phyloP scores from a whole-genome alignment of 2,888 invertebrate genomes.

The Eupithecia vulgata region DNA sequence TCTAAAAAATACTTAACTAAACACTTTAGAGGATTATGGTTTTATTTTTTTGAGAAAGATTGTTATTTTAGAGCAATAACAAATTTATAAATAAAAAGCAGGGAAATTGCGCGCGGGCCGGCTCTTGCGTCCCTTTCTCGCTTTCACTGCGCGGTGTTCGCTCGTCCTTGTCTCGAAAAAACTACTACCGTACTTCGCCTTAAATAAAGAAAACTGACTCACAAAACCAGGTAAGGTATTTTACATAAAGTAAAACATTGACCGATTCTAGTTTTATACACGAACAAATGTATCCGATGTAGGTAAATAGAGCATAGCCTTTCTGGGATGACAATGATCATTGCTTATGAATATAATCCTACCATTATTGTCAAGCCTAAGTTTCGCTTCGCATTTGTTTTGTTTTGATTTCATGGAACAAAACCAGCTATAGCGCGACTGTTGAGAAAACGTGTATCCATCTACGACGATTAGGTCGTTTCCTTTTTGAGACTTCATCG shows the following conservation, averaged over 20 bases:
- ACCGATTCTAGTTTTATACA: neutral
- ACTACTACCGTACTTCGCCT: no score
- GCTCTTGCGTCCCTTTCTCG: no score
- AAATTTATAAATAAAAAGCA: no score
- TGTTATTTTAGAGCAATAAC: no score
- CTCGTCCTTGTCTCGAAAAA: no score
- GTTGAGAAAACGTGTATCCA: neutral
- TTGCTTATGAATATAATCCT: neutral
- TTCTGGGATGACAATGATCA: neutral
- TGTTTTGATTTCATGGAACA: slow-evolving; percentile 41
- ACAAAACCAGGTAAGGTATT: neutral
- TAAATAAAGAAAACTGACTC: neutral
- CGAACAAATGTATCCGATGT: neutral
- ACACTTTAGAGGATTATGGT: no score
- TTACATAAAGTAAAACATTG: neutral
- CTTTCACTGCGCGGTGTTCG: no score
- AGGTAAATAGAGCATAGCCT: neutral
- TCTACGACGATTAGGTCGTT: slow-evolving; percentile 34
- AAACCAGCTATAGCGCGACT: slow-evolving; percentile 18
- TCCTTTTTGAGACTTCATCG: slow-evolving; percentile 49
- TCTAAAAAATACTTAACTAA: no score
- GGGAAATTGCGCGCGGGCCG: no score
- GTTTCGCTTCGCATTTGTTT: slow-evolving; percentile 45
- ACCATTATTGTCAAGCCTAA: slow-evolving; percentile 37
- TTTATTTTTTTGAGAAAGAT: no score